Conservation (phyloP, 2,113 vertebrate genomes). For the Phyllostomus hastatus region DNA sequence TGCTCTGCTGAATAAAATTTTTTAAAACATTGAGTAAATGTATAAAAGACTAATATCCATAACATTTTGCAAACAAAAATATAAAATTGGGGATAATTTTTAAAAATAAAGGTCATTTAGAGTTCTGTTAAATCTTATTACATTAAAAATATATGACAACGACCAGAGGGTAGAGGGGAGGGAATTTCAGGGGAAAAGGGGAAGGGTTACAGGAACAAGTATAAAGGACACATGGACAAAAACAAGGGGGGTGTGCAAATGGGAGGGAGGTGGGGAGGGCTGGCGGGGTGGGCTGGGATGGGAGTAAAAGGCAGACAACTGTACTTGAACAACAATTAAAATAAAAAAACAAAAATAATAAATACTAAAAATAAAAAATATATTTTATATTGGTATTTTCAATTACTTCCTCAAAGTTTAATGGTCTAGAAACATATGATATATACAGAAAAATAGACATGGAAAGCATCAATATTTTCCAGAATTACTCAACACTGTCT, state of each 20-base stretch:
- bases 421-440: background rate
- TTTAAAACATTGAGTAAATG: background rate
- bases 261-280: no score
- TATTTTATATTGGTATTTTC: background rate
- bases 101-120: background rate
- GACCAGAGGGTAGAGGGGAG: no score
- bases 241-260: no score
- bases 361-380: background rate
- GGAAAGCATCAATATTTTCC: background rate
- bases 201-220: no score
- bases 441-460: background rate
- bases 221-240: no score
- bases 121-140: no score
- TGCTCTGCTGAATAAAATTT: background rate
- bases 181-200: no score
- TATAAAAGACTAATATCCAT: background rate
- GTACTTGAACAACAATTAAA: no score
- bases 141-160: no score
- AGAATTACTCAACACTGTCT: background rate
- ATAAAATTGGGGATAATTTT: background rate
- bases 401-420: background rate
- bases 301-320: no score
- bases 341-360: no score
- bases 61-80: background rate
- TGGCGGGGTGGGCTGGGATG: no score